Evolutionary conservation across 2,888 invertebrate genomes (phyloP).

Genomic region (Masnerella sp.): DNA sequence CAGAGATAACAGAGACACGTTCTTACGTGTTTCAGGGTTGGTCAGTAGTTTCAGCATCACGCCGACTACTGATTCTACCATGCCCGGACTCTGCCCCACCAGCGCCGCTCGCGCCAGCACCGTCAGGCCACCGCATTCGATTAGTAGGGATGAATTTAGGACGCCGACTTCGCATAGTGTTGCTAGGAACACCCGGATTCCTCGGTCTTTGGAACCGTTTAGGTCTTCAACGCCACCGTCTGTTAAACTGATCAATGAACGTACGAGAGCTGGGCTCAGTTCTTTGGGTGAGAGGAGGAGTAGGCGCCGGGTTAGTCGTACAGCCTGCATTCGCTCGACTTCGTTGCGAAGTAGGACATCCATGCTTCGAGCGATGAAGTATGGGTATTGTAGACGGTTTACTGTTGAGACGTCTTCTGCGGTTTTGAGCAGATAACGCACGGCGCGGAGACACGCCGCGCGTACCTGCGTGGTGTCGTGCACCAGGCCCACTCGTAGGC

Average conservation of each 20-base stretch:
- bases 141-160: slow-evolving; percentile 88
- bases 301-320: slow-evolving; percentile 89
- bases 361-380: slow-evolving; percentile 91
- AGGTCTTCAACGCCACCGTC: slow-evolving; percentile 86
- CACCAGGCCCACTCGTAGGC: slow-evolving; percentile 90
- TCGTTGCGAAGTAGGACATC: slow-evolving; percentile 95
- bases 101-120: slow-evolving; percentile 89
- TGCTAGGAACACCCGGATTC: slow-evolving; percentile 91
- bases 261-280: slow-evolving; percentile 87
- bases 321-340: slow-evolving; percentile 93
- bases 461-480: slow-evolving; percentile 94
- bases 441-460: slow-evolving; percentile 91
- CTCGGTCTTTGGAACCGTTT: slow-evolving; percentile 82
- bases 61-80: slow-evolving; percentile 93
- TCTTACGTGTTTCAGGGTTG: slow-evolving; percentile 89
- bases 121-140: slow-evolving; percentile 86
- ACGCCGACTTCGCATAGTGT: slow-evolving; percentile 93
- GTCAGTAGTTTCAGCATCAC: slow-evolving; percentile 91
- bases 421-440: slow-evolving; percentile 89
- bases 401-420: slow-evolving; percentile 88
- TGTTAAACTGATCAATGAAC: slow-evolving; percentile 89
- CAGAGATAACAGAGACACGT: slow-evolving; percentile 90
- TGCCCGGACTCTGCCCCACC: slow-evolving; percentile 91
- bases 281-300: slow-evolving; percentile 82
- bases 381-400: slow-evolving; percentile 89